Percentiles rank a stretch among this genome's conserved stretches.
These are phyloP conservation scores for Molothrus ater DNA, from an alignment of 2,797 vertebrate species.

Conservation along the genomic window DNA sequence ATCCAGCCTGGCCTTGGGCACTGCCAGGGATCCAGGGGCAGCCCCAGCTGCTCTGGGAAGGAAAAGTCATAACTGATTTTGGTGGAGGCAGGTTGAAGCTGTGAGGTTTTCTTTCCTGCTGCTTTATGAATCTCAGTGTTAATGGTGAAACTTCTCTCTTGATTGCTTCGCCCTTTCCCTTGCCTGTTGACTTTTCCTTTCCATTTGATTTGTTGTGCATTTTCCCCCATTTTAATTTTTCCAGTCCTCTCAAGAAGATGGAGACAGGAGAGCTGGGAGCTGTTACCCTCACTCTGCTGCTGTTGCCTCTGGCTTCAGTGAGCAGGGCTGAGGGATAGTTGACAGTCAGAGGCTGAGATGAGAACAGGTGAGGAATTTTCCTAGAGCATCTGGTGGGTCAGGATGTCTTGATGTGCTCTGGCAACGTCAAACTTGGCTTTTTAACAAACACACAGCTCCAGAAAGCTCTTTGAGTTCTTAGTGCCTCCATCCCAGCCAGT, in stretches of 20 bases:
- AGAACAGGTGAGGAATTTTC: not conserved
- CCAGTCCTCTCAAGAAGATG: not conserved
- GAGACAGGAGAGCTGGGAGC: not conserved
- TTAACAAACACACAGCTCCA: not conserved
- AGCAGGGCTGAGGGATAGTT: not conserved
- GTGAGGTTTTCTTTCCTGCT: fast-evolving
- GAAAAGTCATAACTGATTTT: not conserved
- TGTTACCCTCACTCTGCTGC: not conserved
- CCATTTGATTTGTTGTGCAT: not conserved
- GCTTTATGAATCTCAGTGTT: not conserved
- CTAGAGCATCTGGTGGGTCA: not conserved
- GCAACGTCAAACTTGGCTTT: not conserved
- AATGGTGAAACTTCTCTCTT: not conserved
- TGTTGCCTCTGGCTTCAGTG: not conserved
- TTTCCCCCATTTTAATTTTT: not conserved
- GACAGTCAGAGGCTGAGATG: not conserved
- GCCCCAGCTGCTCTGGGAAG: not conserved
- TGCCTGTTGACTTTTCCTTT: not conserved
- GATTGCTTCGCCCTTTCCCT: not conserved
- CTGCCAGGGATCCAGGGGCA: not conserved
- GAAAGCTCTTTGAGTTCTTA: not conserved
- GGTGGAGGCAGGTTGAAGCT: not conserved
- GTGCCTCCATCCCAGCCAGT: not conserved
- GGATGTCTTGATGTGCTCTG: not conserved
- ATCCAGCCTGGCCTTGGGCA: not conserved